Percentiles rank a stretch among this genome's conserved stretches.
phyloP scores from a whole-genome alignment of 2,797 vertebrate genomes.

The Petrocephalus sullivani region DNA sequence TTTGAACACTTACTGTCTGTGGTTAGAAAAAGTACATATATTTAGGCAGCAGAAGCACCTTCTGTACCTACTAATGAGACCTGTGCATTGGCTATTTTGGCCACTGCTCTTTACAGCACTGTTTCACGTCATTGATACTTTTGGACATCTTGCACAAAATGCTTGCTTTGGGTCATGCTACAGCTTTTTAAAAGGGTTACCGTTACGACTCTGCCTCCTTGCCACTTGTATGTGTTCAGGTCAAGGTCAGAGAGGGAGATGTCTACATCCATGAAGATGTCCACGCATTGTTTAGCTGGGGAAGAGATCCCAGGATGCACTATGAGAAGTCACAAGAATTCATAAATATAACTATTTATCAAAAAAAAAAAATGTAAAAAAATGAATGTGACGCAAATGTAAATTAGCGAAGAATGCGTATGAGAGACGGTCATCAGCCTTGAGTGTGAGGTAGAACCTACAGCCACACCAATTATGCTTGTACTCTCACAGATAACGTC shows the following conservation, averaged over 20 bases:
- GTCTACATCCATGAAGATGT: neutral
- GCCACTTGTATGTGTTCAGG: neutral
- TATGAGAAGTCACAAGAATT: neutral
- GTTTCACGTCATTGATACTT: too few species aligned
- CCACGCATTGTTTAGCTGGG: neutral
- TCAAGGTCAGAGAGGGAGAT: neutral
- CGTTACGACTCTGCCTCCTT: neutral
- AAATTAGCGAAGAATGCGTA: neutral
- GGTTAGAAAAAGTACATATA: too few species aligned
- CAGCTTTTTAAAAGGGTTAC: neutral
- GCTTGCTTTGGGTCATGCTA: too few species aligned
- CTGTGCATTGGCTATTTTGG: too few species aligned
- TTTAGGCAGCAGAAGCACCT: too few species aligned
- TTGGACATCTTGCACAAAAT: too few species aligned
- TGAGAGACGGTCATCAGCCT: slow-evolving; percentile 37
- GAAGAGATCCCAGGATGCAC: neutral
- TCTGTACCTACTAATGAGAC: too few species aligned
- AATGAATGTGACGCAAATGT: neutral
- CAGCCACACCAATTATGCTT: slow-evolving; percentile 32
- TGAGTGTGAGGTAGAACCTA: slow-evolving; percentile 29
- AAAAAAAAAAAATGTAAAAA: neutral
- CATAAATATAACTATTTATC: too few species aligned
- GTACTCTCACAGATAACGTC: slow-evolving; percentile 39
- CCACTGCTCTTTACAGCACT: too few species aligned
- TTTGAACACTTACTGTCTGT: too few species aligned